phyloP scores from a whole-genome alignment of 2,888 invertebrate species.

The Drosophila leonis region DNA sequence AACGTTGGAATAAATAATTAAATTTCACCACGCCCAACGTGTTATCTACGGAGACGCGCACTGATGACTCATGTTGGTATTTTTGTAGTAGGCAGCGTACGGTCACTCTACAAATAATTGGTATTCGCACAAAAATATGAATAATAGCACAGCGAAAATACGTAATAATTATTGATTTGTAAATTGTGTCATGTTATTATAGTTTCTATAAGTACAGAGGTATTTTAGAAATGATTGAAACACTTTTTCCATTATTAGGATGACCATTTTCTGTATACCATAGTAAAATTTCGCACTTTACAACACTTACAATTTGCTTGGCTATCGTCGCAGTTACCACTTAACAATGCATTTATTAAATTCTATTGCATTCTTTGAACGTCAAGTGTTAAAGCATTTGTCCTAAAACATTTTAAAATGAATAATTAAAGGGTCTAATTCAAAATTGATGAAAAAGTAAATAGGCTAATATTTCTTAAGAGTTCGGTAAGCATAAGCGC shows the following conservation, averaged over 20 bases:
- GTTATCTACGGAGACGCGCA: slow-evolving; percentile 26
- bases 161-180: neutral
- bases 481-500: neutral
- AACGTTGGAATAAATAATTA: slow-evolving; percentile 53
- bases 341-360: slow-evolving; percentile 3
- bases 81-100: slow-evolving; percentile 2
- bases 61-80: slow-evolving; percentile 29
- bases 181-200: no score
- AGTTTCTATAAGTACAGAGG: no score
- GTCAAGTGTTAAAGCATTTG: neutral
- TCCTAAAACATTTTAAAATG: slow-evolving; percentile 1
- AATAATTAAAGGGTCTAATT: neutral
- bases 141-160: neutral
- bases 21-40: slow-evolving; percentile 62
- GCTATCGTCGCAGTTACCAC: slow-evolving; percentile 6
- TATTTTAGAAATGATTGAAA: neutral
- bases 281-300: neutral
- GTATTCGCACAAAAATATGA: slow-evolving; percentile 11
- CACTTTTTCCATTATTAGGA: slow-evolving; percentile 2
- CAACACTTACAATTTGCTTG: slow-evolving; percentile 15
- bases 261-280: neutral
- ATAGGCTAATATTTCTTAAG: neutral
- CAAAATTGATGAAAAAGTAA: neutral
- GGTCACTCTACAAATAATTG: slow-evolving; percentile 33
- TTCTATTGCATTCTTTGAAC: neutral